These are phyloP conservation scores for Ommatoiulus sabulosus DNA, from an alignment of 2,888 invertebrate species.

Conservation along the genomic window DNA sequence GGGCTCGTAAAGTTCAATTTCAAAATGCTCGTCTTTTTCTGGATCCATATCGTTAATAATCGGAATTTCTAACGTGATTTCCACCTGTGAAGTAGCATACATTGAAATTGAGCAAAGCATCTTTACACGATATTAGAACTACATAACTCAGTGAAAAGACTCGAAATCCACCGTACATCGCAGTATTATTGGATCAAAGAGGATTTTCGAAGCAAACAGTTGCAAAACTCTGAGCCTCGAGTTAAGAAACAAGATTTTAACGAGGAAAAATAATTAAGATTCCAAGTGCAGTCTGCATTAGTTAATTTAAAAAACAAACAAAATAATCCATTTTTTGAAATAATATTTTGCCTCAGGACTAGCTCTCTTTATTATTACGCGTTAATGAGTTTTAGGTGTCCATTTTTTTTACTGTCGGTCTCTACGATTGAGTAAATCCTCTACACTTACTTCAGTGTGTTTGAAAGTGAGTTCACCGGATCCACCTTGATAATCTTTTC, in stretches of 20 bases:
- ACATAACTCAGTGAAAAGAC: background rate
- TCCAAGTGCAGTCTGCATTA: too few relatives aligned
- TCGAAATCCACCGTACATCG: too few relatives aligned
- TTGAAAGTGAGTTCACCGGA: conserved; percentile 70
- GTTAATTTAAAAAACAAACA: too few relatives aligned
- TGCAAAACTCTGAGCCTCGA: too few relatives aligned
- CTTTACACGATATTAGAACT: background rate
- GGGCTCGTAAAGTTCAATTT: conserved; percentile 70
- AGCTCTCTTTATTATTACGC: too few relatives aligned
- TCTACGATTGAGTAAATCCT: background rate
- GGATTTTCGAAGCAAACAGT: too few relatives aligned
- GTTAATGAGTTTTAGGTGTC: background rate
- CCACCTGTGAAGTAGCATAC: conserved; percentile 65
- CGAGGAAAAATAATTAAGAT: too few relatives aligned
- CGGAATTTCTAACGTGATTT: conserved; percentile 71
- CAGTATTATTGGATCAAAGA: too few relatives aligned
- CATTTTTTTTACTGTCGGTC: too few relatives aligned
- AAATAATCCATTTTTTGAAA: too few relatives aligned
- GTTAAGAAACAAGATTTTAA: too few relatives aligned
- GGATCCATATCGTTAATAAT: conserved; percentile 73
- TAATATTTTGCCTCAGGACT: too few relatives aligned
- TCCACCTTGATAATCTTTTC: conserved; percentile 71
- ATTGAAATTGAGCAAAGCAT: background rate
- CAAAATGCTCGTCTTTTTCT: conserved; percentile 75
- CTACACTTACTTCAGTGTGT: conserved; percentile 68